These are phyloP conservation scores for Rhea americana DNA, from an alignment of 2,113 vertebrate species.

Conservation along the genomic window DNA sequence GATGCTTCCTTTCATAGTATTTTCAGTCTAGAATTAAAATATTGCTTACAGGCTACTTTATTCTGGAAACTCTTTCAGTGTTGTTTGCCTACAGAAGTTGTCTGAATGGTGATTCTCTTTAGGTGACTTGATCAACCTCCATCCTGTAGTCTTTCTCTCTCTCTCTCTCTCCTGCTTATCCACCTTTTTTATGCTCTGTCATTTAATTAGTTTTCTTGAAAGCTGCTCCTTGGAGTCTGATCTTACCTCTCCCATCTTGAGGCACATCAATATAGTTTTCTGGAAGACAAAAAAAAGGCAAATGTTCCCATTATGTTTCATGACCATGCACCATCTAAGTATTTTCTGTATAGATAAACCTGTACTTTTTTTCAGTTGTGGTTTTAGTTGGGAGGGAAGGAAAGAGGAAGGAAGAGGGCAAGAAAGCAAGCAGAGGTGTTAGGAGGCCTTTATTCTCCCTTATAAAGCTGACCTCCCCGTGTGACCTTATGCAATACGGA, in stretches of 20 bases:
- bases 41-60: conserved; percentile 72
- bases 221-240: conserved; percentile 43
- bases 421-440: not conserved
- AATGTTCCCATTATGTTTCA: not conserved
- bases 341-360: not conserved
- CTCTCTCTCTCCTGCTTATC: not conserved
- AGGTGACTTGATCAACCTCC: not conserved
- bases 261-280: conserved; percentile 73
- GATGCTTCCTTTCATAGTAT: conserved; percentile 3
- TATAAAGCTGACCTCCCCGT: not conserved
- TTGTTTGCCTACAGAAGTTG: not conserved
- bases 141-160: not conserved
- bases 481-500: not conserved
- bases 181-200: not conserved
- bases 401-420: not conserved
- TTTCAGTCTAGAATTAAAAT: conserved; percentile 60
- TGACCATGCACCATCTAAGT: not conserved
- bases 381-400: not conserved
- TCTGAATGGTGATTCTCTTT: conserved; percentile 1
- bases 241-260: conserved; percentile 75
- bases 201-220: conserved; percentile 21
- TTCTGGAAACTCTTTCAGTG: conserved; percentile 8
- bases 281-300: conserved; percentile 54
- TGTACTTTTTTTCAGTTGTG: not conserved
- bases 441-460: not conserved